A percentile compares a stretch with the other conserved stretches of the same genome.
phyloP scores from a whole-genome alignment of 2,888 invertebrate species.

The Pristionchus maxplancki region DNA sequence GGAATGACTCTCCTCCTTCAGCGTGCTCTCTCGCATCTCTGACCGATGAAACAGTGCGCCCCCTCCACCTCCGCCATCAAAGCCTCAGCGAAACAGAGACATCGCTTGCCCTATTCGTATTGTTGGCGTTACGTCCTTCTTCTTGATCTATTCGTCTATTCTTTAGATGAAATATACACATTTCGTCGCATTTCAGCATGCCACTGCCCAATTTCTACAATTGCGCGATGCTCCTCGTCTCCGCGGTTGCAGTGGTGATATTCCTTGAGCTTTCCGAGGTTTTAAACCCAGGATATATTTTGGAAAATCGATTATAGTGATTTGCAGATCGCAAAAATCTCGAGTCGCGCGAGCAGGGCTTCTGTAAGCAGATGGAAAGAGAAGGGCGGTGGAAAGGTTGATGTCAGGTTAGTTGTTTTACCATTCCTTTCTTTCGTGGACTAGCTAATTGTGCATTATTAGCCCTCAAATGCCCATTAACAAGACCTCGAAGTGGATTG shows the following conservation, averaged over 20 bases:
- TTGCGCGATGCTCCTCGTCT: neutral
- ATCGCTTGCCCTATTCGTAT: too few relatives aligned
- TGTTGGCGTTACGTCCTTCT: too few relatives aligned
- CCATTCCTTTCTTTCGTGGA: too few relatives aligned
- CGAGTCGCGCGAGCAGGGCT: neutral
- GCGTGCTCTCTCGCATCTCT: too few relatives aligned
- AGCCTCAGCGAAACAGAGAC: too few relatives aligned
- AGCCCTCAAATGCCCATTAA: neutral
- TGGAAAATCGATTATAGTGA: neutral
- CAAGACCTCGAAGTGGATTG: slow-evolving; percentile 55
- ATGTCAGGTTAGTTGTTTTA: neutral
- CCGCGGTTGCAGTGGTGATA: neutral
- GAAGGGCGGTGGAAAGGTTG: neutral
- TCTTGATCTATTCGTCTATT: too few relatives aligned
- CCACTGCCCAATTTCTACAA: neutral
- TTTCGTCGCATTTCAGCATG: too few relatives aligned
- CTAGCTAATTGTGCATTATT: neutral
- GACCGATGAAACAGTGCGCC: too few relatives aligned
- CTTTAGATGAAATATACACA: too few relatives aligned
- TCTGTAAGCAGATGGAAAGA: neutral
- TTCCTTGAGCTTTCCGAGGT: neutral
- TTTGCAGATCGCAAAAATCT: neutral
- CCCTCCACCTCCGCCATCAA: too few relatives aligned
- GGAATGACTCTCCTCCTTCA: too few relatives aligned
- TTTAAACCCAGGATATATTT: neutral